Base-by-base conservation (phyloP, 2,113 vertebrate genomes). In the Carassius gibelio region DNA sequence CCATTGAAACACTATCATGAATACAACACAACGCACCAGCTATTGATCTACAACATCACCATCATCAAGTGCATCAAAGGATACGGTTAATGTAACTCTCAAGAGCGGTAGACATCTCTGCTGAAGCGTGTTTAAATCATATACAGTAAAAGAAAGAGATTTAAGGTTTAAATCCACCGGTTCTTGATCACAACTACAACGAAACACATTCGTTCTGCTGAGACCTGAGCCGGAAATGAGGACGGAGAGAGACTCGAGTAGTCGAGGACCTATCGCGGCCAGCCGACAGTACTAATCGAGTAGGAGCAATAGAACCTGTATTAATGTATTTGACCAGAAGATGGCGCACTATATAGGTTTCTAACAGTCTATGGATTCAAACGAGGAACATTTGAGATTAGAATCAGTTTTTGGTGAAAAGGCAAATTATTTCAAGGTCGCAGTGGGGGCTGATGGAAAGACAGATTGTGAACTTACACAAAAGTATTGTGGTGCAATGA, bases 21-120 rank as follows among this genome's bases (percentile, higher is more conserved):
- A 59, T n/a, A 77, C 50, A 66, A 13, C 69, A 68, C 30, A 17
- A 68, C 8, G 64, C 26, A 3, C 14, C 13, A 36, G 8, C 34
- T 38, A 68, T 1, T 19, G n/a, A 72, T 48, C 21, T 48, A 17
- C 1, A 19, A 57, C 17, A 68, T 8, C 57, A 30, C 3, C 19
- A 8, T 57, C 8, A 78, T 4, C 5, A 62, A 7, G 5, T 0
- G 15, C 0, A 57, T 15, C 26, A 75, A 85, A 94, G 93, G 94
- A 95, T 95, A 95, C 95, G 94, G 92, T 95, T 95, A 30, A 95
- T 95, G 89, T 95, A 95, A 90, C 93, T 95, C 88, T 95, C 95
- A 55, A 95, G 89, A 4, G 95, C 94, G 13, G 94, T 95, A 52
- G 95, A 95, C 95, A 95, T 95, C 23, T 81, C 57, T 36, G 45